Evolutionary conservation across 2,797 vertebrate species (phyloP).

Genomic region (Pitangus sulphuratus): DNA sequence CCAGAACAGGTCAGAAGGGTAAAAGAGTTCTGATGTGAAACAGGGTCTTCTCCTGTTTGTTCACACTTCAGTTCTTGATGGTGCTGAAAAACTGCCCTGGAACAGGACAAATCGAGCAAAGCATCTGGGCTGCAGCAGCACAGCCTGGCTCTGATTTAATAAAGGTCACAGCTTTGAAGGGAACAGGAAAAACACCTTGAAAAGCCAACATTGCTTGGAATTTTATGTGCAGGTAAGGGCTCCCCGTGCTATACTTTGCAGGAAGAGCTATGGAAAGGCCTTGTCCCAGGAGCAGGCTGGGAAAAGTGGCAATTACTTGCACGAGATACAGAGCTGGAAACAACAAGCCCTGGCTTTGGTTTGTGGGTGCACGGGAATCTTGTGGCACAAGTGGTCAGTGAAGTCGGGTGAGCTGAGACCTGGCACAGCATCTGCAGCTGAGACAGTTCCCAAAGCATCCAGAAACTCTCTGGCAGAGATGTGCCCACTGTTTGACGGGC

Average conservation of each 20-base stretch:
- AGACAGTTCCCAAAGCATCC: not conserved
- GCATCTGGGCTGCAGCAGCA: not conserved
- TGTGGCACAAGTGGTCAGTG: not conserved
- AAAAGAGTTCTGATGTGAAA: not conserved
- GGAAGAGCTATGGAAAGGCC: not conserved
- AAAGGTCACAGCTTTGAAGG: not conserved
- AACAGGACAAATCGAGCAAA: not conserved
- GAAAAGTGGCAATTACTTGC: not conserved
- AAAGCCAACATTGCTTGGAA: not conserved
- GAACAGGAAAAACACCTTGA: not conserved
- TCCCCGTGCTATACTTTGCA: not conserved
- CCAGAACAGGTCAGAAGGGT: not conserved
- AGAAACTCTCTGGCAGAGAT: not conserved
- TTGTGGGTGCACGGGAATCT: not conserved
- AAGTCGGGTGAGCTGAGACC: not conserved
- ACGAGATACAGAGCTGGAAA: not conserved
- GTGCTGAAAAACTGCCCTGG: not conserved
- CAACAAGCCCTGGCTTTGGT: not conserved
- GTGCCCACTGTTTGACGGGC: not conserved
- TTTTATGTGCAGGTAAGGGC: rapidly evolving
- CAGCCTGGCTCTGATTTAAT: not conserved
- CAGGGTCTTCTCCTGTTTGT: not conserved
- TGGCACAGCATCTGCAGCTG: not conserved
- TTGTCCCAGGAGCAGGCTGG: not conserved
- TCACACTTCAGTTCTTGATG: not conserved